phyloP scores from a whole-genome alignment of 2,888 invertebrate genomes.

The Chaetogeoica ovagalla region DNA sequence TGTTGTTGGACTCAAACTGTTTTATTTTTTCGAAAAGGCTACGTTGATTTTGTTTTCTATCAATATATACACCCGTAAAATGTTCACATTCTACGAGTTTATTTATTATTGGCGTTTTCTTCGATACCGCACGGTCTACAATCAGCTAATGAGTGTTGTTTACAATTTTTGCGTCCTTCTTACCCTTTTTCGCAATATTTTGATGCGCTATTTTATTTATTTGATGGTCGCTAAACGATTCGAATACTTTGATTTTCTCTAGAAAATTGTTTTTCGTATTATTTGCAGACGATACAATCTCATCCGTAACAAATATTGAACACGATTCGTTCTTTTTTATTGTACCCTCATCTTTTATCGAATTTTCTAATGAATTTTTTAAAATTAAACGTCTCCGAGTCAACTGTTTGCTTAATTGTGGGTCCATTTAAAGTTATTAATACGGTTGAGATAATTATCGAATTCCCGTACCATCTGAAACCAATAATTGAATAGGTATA shows the following conservation, averaged over 20 bases:
- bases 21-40: conserved; percentile 14
- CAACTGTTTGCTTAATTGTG: conserved; percentile 36
- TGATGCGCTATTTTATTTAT: neutral
- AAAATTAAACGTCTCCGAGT: conserved; percentile 39
- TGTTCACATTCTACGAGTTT: conserved; percentile 1
- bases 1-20: conserved; percentile 4
- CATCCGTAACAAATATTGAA: neutral
- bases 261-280: conserved; percentile 34
- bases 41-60: conserved; percentile 2
- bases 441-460: neutral
- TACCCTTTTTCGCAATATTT: neutral
- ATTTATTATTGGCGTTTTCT: neutral
- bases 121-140: neutral
- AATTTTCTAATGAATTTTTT: conserved; percentile 11
- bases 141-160: conserved; percentile 13
- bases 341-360: conserved; percentile 16
- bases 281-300: neutral
- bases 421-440: conserved; percentile 33
- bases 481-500: neutral
- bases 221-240: conserved; percentile 35
- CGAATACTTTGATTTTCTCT: conserved; percentile 38
- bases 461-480: conserved; percentile 23
- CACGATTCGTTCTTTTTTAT: neutral
- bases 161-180: neutral
- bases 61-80: neutral